phyloP scores from a whole-genome alignment of 2,888 invertebrate genomes.

The Troilus luridus region DNA sequence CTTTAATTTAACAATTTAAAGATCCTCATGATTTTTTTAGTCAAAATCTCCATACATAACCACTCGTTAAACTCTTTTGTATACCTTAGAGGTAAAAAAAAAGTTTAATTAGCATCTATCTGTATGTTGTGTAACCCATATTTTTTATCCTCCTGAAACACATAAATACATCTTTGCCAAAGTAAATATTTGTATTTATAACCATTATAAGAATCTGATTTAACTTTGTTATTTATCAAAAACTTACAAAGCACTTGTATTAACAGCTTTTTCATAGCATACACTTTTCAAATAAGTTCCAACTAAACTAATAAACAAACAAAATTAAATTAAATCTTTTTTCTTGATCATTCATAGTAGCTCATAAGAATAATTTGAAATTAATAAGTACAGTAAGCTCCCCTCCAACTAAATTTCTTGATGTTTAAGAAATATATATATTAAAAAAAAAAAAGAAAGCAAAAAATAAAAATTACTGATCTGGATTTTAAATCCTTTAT shows the following conservation, averaged over 20 bases:
- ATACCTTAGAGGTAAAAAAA: constrained; percentile 48
- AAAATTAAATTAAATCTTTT: constrained; percentile 19
- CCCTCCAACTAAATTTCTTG: constrained; percentile 44
- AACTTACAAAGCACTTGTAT: constrained; percentile 41
- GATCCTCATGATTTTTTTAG: constrained; percentile 44
- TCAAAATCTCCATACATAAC: constrained; percentile 30
- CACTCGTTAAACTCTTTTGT: constrained; percentile 52
- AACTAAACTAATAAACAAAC: constrained; percentile 18
- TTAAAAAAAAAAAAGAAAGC: constrained; percentile 43
- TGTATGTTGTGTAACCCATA: constrained; percentile 30
- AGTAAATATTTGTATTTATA: constrained; percentile 26
- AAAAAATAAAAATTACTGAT: constrained; percentile 45
- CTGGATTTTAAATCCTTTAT: constrained; percentile 56
- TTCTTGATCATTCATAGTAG: constrained; percentile 21
- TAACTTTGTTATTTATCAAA: constrained; percentile 42
- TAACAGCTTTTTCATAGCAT: constrained; percentile 46
- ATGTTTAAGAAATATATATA: constrained; percentile 18
- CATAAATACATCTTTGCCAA: constrained; percentile 33
- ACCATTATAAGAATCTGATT: constrained; percentile 48
- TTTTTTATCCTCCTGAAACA: not conserved
- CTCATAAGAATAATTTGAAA: constrained; percentile 48
- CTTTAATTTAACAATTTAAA: constrained; percentile 35
- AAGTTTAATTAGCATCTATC: constrained; percentile 49
- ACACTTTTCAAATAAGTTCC: constrained; percentile 16
- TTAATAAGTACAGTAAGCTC: constrained; percentile 54